Evolutionary conservation across 1,140 invertebrate genomes (phyloP), one percentile per base, ranked within the genome.

Genomic region (Drosophila pachea): DNA sequence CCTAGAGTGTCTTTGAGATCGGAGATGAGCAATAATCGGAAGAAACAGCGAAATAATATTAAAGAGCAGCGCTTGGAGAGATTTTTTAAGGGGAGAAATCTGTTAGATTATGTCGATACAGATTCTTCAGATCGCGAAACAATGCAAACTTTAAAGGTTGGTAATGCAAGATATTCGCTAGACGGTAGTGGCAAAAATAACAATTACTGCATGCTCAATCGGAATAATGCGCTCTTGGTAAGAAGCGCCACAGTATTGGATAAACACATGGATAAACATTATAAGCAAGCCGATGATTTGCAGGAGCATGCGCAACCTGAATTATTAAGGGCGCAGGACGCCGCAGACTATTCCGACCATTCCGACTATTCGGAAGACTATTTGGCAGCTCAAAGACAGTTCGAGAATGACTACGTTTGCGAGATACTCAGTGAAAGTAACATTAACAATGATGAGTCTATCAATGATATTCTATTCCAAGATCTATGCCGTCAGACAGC

Each of bases 401-500:
- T 74, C 12, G 68, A 75, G 31, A 11, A 40, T 1, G 60, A 78
- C n/a, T 40, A 65, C 14, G 22, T 61, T 45, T 53, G 42, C 29
- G 48, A 35, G 1, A 52, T 48, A 48, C 33, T 65, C 3, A 59
- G 9, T 48, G 4, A 29, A 14, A 54, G 36, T 8, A 14, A 42
- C 9, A 40, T 5, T 40, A 11, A 9, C 6, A 32, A 4, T 22
- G 43, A 35, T 31, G 29, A 45, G 2, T 31, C 38, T 4, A 58
- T 7, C 11, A 8, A 50, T 22, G 33, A 65, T 7, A 55, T 50
- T 45, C 54, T 52, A 5, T 86, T 86, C 31, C 69, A 83, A 42
- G 53, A 78, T 38, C 33, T 87, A 4, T 73, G 77, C 45, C 33
- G 22, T 29, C 64, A 77, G 35, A 87, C 40, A 48, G 56, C 22